Base-by-base conservation (phyloP, 2,797 vertebrate species). In the Myoxocephalus aenaeus region DNA sequence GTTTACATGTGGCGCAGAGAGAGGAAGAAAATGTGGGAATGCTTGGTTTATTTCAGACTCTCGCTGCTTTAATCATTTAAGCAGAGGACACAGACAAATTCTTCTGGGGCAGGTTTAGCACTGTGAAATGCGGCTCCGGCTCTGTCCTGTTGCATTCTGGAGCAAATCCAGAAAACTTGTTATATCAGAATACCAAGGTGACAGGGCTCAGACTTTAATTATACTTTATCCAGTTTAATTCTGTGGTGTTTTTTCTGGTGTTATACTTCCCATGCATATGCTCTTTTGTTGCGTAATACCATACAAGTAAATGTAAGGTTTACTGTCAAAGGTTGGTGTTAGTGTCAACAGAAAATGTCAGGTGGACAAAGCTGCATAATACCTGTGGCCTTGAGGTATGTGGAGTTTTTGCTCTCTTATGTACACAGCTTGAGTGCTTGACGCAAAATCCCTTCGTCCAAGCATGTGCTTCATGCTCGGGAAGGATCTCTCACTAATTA, bases 1-100 rank as follows among this genome's bases (percentile, higher is more conserved):
- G 81, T 91, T 93, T 90, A 82, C 85, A 81, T 83, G 79, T 65
- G 81, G 76, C 2, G 73, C 76, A 87, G 81, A 88, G 77, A 88
- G 81, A 84, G 54, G 73, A 72, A 84, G 73, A 83, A 87, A 88
- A 87, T 67, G 65, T 75, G 48, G 79, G 54, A 68, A 73, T 53
- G 66, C 51, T 56, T 81, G 83, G 78, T 90, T 91, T 86, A 86
- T 89, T 86, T 90, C 84, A 85, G 70, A 78, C 67, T 11, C 70
- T 79, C 20, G 44, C 65, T 57, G 67, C 66, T 76, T 86, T 84
- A 90, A 91, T 90, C 83, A 86, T 90, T 91, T 89, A 77, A 89
- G 79, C 88, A 92, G 90, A 91, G 79, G 85, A 90, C 76, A 82
- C 67, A 63, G 77, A 80, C 65, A 79, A 74, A 89, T 82, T 77